These are phyloP conservation scores for Tauraco erythrolophus DNA, from an alignment of 2,113 vertebrate species.

Conservation along the genomic window DNA sequence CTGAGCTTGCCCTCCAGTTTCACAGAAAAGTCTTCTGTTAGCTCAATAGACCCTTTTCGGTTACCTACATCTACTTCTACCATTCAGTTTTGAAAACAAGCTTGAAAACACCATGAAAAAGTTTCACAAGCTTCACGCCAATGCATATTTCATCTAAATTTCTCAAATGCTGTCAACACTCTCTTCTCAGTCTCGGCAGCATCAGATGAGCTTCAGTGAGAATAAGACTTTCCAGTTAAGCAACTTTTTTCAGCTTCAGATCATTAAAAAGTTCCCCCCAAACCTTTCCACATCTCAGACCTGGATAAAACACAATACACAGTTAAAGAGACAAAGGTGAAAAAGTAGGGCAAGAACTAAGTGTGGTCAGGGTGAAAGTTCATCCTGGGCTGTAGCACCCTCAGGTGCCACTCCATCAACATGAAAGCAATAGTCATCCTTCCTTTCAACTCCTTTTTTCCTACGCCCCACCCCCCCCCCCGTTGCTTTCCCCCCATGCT, in stretches of 20 bases:
- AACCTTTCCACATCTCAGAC: neutral
- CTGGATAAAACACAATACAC: neutral
- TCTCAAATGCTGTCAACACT: neutral
- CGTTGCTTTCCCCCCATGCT: rapidly evolving
- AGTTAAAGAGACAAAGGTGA: neutral
- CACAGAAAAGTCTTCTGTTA: neutral
- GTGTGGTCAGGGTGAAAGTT: neutral
- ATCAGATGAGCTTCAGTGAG: neutral
- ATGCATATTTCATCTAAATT: neutral
- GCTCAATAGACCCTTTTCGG: rapidly evolving
- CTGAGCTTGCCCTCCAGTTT: neutral
- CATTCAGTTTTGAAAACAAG: neutral
- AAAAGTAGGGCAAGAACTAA: neutral
- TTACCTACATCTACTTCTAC: neutral
- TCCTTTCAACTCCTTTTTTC: neutral
- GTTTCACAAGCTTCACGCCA: neutral
- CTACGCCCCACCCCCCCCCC: too few species aligned
- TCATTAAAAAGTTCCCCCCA: neutral
- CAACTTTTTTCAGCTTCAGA: neutral
- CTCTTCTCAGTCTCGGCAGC: neutral
- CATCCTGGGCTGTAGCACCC: neutral
- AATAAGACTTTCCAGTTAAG: neutral
- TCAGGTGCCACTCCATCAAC: neutral
- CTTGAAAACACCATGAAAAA: neutral
- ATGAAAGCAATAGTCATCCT: rapidly evolving